Percentiles rank a stretch among this genome's conserved stretches.
Conservation (phyloP, 2,888 invertebrate species). For the Drosophila phalerata region DNA sequence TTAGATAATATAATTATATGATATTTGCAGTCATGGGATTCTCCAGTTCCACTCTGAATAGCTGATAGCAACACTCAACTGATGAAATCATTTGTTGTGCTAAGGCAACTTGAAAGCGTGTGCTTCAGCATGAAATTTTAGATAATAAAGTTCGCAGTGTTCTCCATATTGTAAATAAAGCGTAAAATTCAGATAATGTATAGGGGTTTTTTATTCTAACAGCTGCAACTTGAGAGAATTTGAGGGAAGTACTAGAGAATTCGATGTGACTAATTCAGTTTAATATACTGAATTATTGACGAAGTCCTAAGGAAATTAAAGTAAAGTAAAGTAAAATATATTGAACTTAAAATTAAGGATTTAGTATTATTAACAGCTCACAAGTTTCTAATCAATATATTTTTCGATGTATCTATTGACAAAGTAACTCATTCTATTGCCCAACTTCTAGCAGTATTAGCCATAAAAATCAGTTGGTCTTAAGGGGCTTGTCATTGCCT, state of each 20-base stretch:
- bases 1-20: conserved; percentile 34
- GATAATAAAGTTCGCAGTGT: conserved; percentile 3
- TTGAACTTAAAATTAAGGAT: not conserved
- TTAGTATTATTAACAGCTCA: not conserved
- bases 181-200: conserved; percentile 1
- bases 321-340: not conserved
- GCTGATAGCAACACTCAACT: conserved; percentile 7
- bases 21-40: conserved; percentile 28
- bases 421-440: not conserved
- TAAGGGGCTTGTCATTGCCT: conserved; percentile 36
- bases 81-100: conserved; percentile 36
- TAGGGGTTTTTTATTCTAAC: not conserved
- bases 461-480: conserved; percentile 17
- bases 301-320: too few relatives aligned
- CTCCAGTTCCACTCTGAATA: not conserved
- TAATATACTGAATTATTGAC: not conserved
- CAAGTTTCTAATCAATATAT: not conserved
- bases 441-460: not conserved
- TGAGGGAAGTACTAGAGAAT: not conserved
- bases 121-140: conserved; percentile 3
- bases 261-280: too few relatives aligned
- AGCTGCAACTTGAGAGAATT: not conserved
- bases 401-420: not conserved
- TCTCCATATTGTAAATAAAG: conserved; percentile 3
- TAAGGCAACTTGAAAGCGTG: conserved; percentile 4